Evolutionary conservation across 2,888 invertebrate genomes (phyloP), one percentile per base, ranked within the genome.

Genomic region (Beris morrisii): DNA sequence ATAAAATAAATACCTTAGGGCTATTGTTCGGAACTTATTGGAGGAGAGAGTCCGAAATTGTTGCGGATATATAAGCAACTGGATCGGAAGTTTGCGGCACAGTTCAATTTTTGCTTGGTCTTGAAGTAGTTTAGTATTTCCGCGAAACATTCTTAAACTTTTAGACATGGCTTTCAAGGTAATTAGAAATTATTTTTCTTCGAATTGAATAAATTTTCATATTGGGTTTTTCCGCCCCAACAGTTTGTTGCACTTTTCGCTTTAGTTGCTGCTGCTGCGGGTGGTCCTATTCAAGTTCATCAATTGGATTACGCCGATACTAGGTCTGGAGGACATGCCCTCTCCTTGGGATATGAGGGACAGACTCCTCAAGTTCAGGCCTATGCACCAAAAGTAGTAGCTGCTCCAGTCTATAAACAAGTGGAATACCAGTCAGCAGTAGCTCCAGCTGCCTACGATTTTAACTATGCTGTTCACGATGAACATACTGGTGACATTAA

Each of bases 401-500:
- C 53, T 38, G 31, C 43, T 38, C 5, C 44, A 50, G 31, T 43
- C 38, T 64, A 54, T n/a, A 65, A 56, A 22, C 56, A 65, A 22
- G 2, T 38, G 4, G 61, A 38, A 22, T 52, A 64, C 30, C 28
- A 50, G 6, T 5, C 38, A 7, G 15, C 50, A 6, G 28, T 28
- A 28, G 82, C 80, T 1, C 82, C 82, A 66, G 81, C 80, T 32
- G 79, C 81, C 65, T 83, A 83, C 71, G 81, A 82, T 69, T 83
- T 82, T 72, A 78, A 78, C 13, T 83, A 83, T 72, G 72, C 77
- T 9, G 82, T 83, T 4, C 79, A 79, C 67, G 83, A 83, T 74
- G 79, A 80, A 5, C 80, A 82, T 70, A 84, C 84, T 67, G 84
- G 84, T 5, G 84, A 84, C 73, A 79, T 80, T 67, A 84, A 84